Conservation (phyloP, 2,113 vertebrate genomes). For the Pithys albifrons region DNA sequence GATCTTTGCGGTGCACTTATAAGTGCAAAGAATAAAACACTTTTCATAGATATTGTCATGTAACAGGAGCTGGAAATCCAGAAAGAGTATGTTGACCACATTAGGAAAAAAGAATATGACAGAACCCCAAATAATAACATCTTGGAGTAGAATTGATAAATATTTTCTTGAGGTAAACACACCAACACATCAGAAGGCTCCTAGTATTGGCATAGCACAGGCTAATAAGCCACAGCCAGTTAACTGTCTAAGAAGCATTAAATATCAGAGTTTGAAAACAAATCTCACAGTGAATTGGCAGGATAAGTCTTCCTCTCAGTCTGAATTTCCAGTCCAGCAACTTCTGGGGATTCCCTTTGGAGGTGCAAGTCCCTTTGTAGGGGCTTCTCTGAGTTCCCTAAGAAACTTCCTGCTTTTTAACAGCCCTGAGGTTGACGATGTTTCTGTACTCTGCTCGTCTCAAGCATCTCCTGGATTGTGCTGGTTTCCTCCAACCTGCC, state of each 20-base stretch:
- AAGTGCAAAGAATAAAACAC: not conserved
- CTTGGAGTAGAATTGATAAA: not conserved
- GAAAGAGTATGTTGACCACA: not conserved
- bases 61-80: not conserved
- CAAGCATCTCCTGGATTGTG: not conserved
- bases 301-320: not conserved
- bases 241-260: not conserved
- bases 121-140: not conserved
- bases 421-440: accelerated
- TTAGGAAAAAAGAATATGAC: not conserved
- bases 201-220: not conserved
- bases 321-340: not conserved
- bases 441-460: not conserved
- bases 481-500: not conserved
- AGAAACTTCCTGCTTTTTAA: not conserved
- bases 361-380: not conserved
- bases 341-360: not conserved
- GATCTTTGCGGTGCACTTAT: not conserved
- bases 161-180: not conserved
- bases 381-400: not conserved
- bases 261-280: not conserved
- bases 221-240: not conserved
- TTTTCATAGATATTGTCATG: not conserved
- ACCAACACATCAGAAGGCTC: not conserved
- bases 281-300: not conserved